Evolutionary conservation across 2,113 vertebrate species (phyloP), one percentile per base, ranked within the genome.

Genomic region (Eleginops maclovinus): DNA sequence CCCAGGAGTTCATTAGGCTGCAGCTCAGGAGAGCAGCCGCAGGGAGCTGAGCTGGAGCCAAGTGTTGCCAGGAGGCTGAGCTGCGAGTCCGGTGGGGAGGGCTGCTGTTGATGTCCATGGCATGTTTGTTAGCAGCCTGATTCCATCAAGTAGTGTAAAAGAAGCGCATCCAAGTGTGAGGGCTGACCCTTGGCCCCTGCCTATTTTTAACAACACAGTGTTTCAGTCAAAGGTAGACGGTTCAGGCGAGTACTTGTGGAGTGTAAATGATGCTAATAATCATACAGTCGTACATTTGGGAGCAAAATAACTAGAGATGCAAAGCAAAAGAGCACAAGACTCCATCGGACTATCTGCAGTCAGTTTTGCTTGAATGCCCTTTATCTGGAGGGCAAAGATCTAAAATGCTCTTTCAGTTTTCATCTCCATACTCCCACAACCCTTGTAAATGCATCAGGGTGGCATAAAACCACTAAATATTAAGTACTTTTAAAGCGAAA

Each of bases 91-190:
- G 17, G 87, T 90, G 88, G 91, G 88, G 87, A 85, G 84, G 49
- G 89, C 77, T 75, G 87, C 90, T 89, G 93, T 92, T 93, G 92
- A 93, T 94, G 92, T 93, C 92, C 86, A 81, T 84, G 87, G 87
- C 91, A 85, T 93, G 90, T 94, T 95, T 93, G 92, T 93, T 94
- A 95, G 93, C 93, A 93, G 92, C 91, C 93, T 91, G 92, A 93
- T 91, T 93, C 92, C 84, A 92, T 94, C 93, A 94, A 89, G 88
- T 90, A 85, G 82, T 91, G 93, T 85, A 91, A 88, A 86, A 88
- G 90, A 90, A 84, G 83, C 24, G 53, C 82, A 89, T 90, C 88
- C 90, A 87, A 91, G 89, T 89, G 82, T 88, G 82, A 90, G 91
- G 82, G 72, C 84, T 77, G 91, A 91, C 91, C 92, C 87, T 46